Base-by-base conservation (phyloP, 2,888 invertebrate species). In the Linyphia triangularis region DNA sequence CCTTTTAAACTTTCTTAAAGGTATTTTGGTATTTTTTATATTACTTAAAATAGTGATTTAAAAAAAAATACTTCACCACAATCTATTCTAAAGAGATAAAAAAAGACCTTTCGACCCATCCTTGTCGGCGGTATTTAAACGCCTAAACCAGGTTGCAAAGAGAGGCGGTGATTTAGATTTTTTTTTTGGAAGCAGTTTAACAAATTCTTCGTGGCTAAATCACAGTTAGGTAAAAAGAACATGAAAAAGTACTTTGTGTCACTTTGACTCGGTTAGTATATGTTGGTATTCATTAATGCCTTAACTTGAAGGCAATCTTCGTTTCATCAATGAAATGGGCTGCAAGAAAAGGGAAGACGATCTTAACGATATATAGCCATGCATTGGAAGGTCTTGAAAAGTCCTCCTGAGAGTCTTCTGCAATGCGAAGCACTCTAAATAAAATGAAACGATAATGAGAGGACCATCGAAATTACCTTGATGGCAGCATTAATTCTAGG, bases 361-460 rank as follows among this genome's bases (percentile, higher is more conserved):
- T 22, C 19, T 75, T 73, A 59, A 75, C 61, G 61, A 24, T 61
- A 75, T 57, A 61, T 75, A 22, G 59, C 61, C 3, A 16, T 24
- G 16, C 70, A 43, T 40, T 70, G 22, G 33, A 65, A 65, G 19
- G 4, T 19, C 7, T 19, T 16, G 24, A 70, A 33, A 43, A 24
- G 10, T 43, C 26, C 73, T 28, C 73, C 33, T 6, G 73, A 73
- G 59, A 57, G 24, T 57, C 30, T 13, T 73, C n/a, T 22, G 37
- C 61, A 57, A 33, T 73, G 73, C 22, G 57, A 37, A 61, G 37
- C 59, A 75, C 75, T 75, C 75, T 59, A 75, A 75, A 75, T 75
- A 75, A 75, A 75, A 75, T 75, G 61, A 75, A 75, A 75, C 61
- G 75, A 75, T 75, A 75, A 75, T 61, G 75, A 61, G 33, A 28